Base-by-base conservation (phyloP, 2,888 invertebrate genomes). In the Spilosoma lubricipeda region DNA sequence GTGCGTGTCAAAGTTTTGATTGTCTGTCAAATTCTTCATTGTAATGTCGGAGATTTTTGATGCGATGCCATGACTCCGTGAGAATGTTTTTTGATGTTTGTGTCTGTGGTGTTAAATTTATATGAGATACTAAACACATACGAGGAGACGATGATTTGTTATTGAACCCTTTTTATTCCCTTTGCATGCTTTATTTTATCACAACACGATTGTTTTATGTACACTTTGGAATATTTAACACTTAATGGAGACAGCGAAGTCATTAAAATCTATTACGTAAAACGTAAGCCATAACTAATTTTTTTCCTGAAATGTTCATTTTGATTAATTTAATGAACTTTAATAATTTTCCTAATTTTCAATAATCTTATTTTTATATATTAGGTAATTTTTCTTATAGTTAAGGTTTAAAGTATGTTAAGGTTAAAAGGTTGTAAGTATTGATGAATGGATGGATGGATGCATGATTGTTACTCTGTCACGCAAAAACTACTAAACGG, bases 1-100 rank as follows among this genome's bases (percentile, higher is more conserved):
- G 85, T 92, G 93, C 91, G 95, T 93, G 95, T 87, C 93, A 86
- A 79, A 91, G 91, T 93, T 94, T 92, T 94, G 95, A 95, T 91
- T 90, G 91, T 92, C 89, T 94, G 95, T 95, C 95, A 95, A 92
- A 94, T 94, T 93, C 67, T 94, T 92, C 91, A 93, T 94, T 91
- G 91, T 90, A 92, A 92, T 90, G 85, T 87, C 85, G 79, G 78
- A 79, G 85, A 87, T 89, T 87, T 85, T 86, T 65, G 88, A 85
- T 65, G 71, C 42, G 72, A 77, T 75, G 82, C 9, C 70, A 42
- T 70, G 63, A 70, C 70, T 70, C 82, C 90, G 93, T 94, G 94
- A 90, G 94, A 94, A 93, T 89, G 85, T 88, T 89, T 88, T 87
- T 83, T 76, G 80, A 67, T 80, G 74, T 80, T 82, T 82, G 71